Percentiles rank a stretch among this genome's conserved stretches.
Conservation (phyloP, 2,888 invertebrate species). For the Synergus japonicus region DNA sequence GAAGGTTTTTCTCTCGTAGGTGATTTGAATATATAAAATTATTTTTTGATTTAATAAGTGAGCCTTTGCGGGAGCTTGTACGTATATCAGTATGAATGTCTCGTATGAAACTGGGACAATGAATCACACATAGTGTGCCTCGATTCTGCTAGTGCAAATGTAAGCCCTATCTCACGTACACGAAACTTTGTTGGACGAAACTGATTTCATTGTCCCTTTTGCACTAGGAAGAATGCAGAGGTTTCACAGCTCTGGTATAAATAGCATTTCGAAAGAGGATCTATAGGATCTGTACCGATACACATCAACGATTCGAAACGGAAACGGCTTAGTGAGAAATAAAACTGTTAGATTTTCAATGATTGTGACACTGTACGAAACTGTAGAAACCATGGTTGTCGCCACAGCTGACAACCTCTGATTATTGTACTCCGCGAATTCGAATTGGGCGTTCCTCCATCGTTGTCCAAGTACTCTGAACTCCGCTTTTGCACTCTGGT, state of each 20-base stretch:
- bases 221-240: slow-evolving; percentile 10
- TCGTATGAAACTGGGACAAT: neutral
- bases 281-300: slow-evolving; percentile 19
- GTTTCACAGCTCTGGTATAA: slow-evolving; percentile 6
- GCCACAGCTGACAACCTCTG: slow-evolving; percentile 56
- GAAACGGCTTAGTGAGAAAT: slow-evolving; percentile 17
- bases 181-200: slow-evolving; percentile 17
- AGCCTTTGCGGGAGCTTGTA: neutral
- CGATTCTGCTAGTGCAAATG: slow-evolving; percentile 28
- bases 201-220: slow-evolving; percentile 21
- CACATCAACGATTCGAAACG: slow-evolving; percentile 1
- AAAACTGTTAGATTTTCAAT: neutral
- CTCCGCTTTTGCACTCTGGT: slow-evolving; percentile 50
- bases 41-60: neutral
- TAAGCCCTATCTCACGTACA: neutral
- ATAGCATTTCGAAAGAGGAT: slow-evolving; percentile 17
- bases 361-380: neutral
- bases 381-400: neutral
- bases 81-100: neutral
- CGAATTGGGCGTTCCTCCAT: slow-evolving; percentile 55
- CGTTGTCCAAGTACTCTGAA: slow-evolving; percentile 56
- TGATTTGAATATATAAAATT: too few species aligned
- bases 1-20: too few species aligned
- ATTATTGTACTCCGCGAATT: slow-evolving; percentile 49
- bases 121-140: neutral